Evolutionary conservation across 2,113 vertebrate species (phyloP).

Genomic region (Acrocephalus arundinaceus): DNA sequence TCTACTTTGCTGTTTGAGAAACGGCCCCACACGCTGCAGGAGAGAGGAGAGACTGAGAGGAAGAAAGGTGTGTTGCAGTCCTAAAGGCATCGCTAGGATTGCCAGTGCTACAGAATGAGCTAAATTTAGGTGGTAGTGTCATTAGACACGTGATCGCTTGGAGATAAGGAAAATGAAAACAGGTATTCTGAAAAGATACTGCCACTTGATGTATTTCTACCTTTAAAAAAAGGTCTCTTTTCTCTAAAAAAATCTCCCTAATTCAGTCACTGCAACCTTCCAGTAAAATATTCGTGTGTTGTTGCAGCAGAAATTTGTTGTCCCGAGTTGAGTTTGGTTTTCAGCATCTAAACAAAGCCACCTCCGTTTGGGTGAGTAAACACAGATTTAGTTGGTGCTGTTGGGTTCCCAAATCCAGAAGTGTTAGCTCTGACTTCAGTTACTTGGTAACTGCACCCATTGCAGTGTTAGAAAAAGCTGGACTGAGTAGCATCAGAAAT

Average conservation of each 20-base stretch:
- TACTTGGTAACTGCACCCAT: background rate
- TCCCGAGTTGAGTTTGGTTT: background rate
- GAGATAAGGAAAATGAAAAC: conserved; percentile 55
- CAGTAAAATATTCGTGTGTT: background rate
- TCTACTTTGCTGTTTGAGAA: background rate
- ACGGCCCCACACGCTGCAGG: rapidly evolving
- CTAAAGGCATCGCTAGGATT: conserved; percentile 4
- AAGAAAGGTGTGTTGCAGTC: conserved; percentile 37
- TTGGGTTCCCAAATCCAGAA: background rate
- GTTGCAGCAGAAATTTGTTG: background rate
- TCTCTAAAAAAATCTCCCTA: background rate
- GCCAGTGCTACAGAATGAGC: conserved; percentile 36
- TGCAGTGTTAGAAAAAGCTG: background rate
- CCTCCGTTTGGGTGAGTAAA: background rate
- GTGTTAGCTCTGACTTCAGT: background rate
- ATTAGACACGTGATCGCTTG: conserved; percentile 24
- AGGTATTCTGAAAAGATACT: conserved; percentile 5
- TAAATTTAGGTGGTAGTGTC: conserved; percentile 63
- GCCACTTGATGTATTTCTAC: background rate
- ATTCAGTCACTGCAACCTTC: background rate
- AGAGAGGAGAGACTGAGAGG: background rate
- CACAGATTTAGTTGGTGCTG: background rate
- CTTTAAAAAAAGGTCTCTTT: background rate
- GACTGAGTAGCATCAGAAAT: background rate
- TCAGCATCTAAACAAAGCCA: background rate